Conservation (phyloP, 1,140 invertebrate genomes). For the Ceratoteleas bidentatus region DNA sequence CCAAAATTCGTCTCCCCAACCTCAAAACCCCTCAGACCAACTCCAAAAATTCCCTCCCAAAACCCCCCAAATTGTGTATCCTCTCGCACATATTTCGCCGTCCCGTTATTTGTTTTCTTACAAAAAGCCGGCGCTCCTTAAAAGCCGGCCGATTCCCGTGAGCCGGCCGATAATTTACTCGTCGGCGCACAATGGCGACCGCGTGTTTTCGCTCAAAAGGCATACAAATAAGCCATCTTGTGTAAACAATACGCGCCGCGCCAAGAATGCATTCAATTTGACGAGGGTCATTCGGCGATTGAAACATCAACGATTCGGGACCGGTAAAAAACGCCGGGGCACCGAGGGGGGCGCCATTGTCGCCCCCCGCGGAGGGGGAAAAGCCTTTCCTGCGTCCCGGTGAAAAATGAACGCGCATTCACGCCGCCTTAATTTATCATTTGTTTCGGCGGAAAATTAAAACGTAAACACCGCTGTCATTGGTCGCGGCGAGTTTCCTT, state of each 20-base stretch:
- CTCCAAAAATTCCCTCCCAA: too few relatives aligned
- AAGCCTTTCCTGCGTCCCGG: neutral
- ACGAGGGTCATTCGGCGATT: slow-evolving; percentile 20
- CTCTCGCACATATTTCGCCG: too few relatives aligned
- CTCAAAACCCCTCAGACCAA: too few relatives aligned
- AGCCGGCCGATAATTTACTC: too few relatives aligned
- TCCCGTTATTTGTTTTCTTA: too few relatives aligned
- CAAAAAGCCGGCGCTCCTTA: too few relatives aligned
- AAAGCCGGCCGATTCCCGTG: too few relatives aligned
- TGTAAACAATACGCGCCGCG: slow-evolving; percentile 9
- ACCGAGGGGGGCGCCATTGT: slow-evolving; percentile 8
- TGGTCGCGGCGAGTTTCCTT: too few relatives aligned
- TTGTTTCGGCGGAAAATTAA: slow-evolving; percentile 32
- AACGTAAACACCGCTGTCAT: too few relatives aligned
- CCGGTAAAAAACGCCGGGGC: neutral
- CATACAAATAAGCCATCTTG: slow-evolving; percentile 10
- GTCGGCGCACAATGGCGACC: too few relatives aligned
- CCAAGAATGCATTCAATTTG: slow-evolving; percentile 13
- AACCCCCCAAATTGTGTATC: too few relatives aligned
- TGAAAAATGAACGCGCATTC: slow-evolving; percentile 18
- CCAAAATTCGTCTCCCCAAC: too few relatives aligned
- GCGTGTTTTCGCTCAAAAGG: neutral
- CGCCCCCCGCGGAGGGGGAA: neutral
- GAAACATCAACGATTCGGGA: slow-evolving; percentile 23
- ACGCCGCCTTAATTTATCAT: slow-evolving; percentile 29